Percentiles rank a stretch among this genome's conserved stretches.
phyloP scores from a whole-genome alignment of 2,113 vertebrate genomes.

The Cygnus buccinator region DNA sequence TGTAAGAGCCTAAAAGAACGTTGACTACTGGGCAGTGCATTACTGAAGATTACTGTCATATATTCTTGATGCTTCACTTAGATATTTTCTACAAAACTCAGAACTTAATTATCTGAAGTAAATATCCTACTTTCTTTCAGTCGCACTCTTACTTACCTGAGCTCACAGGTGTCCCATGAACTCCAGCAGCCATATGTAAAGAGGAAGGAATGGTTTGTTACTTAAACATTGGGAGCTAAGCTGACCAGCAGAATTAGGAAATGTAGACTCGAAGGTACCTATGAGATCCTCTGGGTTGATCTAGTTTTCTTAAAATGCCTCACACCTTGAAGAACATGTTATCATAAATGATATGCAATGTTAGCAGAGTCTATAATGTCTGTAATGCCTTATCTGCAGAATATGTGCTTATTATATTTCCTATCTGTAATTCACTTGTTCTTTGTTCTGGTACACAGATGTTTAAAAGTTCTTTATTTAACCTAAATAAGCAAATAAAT shows the following conservation, averaged over 20 bases:
- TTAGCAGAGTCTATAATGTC: neutral
- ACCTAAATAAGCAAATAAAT: neutral
- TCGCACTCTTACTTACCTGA: neutral
- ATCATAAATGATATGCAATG: neutral
- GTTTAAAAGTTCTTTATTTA: slow-evolving; percentile 43
- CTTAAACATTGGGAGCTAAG: neutral
- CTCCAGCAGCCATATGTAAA: neutral
- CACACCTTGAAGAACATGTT: neutral
- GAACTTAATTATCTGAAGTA: neutral
- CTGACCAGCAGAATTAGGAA: neutral
- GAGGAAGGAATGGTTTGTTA: neutral
- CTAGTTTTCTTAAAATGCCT: neutral
- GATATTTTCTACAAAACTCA: neutral
- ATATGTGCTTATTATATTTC: neutral
- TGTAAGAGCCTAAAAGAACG: slow-evolving; percentile 48
- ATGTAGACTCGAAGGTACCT: neutral
- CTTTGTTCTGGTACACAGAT: slow-evolving; percentile 26
- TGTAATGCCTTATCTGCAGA: neutral
- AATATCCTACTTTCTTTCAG: neutral
- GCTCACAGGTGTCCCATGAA: neutral
- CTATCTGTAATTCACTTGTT: neutral
- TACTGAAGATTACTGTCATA: slow-evolving; percentile 14
- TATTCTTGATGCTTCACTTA: neutral
- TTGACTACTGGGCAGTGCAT: slow-evolving; percentile 35
- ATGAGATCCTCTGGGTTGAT: neutral